Evolutionary conservation across 2,797 vertebrate species (phyloP).

Genomic region (Pelodytes ibericus): DNA sequence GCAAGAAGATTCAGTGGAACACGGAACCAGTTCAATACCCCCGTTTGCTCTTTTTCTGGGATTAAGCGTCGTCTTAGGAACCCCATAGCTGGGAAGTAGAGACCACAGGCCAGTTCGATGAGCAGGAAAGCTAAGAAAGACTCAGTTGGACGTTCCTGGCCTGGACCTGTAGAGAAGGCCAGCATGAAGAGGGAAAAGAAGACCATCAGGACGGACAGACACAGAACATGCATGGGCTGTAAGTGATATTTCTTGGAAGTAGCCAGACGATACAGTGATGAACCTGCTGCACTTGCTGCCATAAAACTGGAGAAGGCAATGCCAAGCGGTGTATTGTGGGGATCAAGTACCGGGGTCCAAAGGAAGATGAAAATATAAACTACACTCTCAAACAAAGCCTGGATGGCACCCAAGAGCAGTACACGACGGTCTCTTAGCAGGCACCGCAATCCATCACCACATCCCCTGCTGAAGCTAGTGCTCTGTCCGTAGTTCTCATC

Average conservation of each 20-base stretch:
- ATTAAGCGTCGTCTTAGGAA: constrained; percentile 88
- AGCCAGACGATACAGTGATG: constrained; percentile 85
- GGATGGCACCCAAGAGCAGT: constrained; percentile 85
- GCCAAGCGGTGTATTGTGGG: constrained; percentile 87
- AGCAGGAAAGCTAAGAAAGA: constrained; percentile 89
- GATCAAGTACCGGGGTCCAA: constrained; percentile 92
- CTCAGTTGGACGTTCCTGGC: constrained; percentile 84
- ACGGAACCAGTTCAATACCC: constrained; percentile 88
- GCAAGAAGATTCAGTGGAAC: constrained; percentile 88
- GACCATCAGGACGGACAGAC: constrained; percentile 85
- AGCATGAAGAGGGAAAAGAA: constrained; percentile 93
- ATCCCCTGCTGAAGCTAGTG: constrained; percentile 77
- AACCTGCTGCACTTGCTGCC: constrained; percentile 89
- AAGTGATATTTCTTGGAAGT: constrained; percentile 85
- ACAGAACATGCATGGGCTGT: constrained; percentile 88
- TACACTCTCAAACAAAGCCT: constrained; percentile 92
- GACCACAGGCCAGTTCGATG: constrained; percentile 87
- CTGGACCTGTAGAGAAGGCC: constrained; percentile 86
- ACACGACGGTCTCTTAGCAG: constrained; percentile 86
- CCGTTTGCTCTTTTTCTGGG: constrained; percentile 82
- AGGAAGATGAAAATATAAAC: constrained; percentile 94
- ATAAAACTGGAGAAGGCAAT: constrained; percentile 91
- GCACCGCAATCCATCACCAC: constrained; percentile 83
- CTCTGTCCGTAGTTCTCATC: constrained; percentile 76
- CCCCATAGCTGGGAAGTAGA: constrained; percentile 91